Base-by-base conservation (phyloP, 2,888 invertebrate species). In the Halocaridina rubra region DNA sequence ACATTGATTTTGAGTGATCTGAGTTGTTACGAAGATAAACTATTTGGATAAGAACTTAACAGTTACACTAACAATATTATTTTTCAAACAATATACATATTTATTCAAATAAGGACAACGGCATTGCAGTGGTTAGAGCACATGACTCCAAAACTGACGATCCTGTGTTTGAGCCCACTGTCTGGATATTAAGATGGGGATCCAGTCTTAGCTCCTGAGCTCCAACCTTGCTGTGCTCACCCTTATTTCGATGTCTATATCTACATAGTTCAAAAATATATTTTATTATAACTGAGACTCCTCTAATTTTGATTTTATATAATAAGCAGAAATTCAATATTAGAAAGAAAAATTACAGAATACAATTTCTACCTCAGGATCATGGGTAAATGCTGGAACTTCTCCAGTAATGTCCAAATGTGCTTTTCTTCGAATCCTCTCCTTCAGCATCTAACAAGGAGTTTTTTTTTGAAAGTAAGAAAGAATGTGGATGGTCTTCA, bases 361-460 rank as follows among this genome's bases (percentile, higher is more conserved):
- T n/a, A n/a, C n/a, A n/a, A n/a, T n/a, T n/a, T n/a, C n/a, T 46
- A 84, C 84, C 84, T 84, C 32, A 3, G 75, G 57, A 64, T 80
- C 64, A 4, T 8, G 10, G 22, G 61, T 13, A 46, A 84, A 84
- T 0, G 10, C 29, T 30, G 84, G 84, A 90, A 90, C 24, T 89
- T 86, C 84, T 89, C 90, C 84, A 90, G 88, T 79, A 89, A 88
- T 30, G 88, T 85, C 89, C 89, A 88, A 67, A 88, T 89, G 61
- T 89, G 88, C 57, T 27, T 84, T 84, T 33, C 64, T 72, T 53
- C 69, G 46, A 5, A 80, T 24, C 19, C 84, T 67, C 33, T 88
- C 77, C 7, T 91, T 88, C 84, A 89, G 80, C 69, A 89, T 86
- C 89, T 89, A 30, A n/a, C n/a, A n/a, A n/a, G n/a, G n/a, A n/a